Conservation (phyloP, 2,797 vertebrate species). For the Amniataba percoides region DNA sequence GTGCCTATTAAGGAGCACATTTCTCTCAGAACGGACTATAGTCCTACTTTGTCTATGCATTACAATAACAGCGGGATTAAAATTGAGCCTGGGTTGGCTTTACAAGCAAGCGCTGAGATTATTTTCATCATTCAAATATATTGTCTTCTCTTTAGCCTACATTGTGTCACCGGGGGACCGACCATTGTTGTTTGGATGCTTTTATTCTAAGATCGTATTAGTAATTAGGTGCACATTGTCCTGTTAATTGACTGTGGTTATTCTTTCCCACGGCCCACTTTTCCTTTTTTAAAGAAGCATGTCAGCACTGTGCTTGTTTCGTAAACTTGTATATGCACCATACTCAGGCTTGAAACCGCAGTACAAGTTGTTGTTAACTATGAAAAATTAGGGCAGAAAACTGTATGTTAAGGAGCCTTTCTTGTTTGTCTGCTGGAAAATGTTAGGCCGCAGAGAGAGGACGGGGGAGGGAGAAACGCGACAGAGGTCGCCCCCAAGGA, state of each 20-base stretch:
- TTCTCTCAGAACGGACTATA: slow-evolving; percentile 59
- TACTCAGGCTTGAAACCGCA: not conserved
- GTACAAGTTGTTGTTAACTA: slow-evolving; percentile 1
- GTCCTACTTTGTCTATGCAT: slow-evolving; percentile 66
- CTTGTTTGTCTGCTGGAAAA: not conserved
- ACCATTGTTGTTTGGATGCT: slow-evolving; percentile 63
- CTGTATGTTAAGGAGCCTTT: not conserved
- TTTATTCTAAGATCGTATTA: slow-evolving; percentile 67
- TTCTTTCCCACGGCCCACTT: slow-evolving; percentile 78
- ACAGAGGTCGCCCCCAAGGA: slow-evolving; percentile 35
- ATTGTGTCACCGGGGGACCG: slow-evolving; percentile 49
- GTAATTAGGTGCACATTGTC: slow-evolving; percentile 73
- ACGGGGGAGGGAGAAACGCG: slow-evolving; percentile 15
- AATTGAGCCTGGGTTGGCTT: slow-evolving; percentile 64
- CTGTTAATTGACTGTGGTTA: slow-evolving; percentile 64
- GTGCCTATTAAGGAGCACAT: slow-evolving; percentile 71
- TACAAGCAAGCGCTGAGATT: slow-evolving; percentile 65
- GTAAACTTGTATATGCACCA: not conserved
- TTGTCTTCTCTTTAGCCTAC: slow-evolving; percentile 51
- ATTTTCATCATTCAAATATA: slow-evolving; percentile 66
- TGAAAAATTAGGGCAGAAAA: slow-evolving; percentile 14
- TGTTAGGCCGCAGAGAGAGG: slow-evolving; percentile 15
- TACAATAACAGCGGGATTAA: slow-evolving; percentile 76
- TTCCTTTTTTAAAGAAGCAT: slow-evolving; percentile 21
- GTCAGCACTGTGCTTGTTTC: slow-evolving; percentile 11